These are phyloP conservation scores for Scatophagus argus DNA, from an alignment of 2,113 vertebrate genomes.

Conservation along the genomic window DNA sequence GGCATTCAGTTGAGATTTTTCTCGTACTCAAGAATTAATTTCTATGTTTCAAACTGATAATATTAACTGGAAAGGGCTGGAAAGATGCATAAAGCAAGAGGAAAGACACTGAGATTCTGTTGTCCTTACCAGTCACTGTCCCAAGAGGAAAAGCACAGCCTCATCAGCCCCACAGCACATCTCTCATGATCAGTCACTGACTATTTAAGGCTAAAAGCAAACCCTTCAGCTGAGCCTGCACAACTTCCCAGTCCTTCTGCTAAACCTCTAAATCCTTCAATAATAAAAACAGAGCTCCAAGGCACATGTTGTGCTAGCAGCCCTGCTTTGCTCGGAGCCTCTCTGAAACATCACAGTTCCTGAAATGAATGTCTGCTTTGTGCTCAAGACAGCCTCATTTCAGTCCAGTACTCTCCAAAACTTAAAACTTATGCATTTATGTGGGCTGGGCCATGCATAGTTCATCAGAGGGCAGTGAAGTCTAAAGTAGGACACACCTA, in stretches of 20 bases:
- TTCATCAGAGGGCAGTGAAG: slow-evolving; percentile 47
- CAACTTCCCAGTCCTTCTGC: background rate
- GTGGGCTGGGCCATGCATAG: slow-evolving; percentile 51
- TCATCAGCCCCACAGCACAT: too few species aligned
- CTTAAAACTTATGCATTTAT: slow-evolving; percentile 66
- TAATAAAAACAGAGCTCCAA: slow-evolving; percentile 44
- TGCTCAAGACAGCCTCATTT: slow-evolving; percentile 51
- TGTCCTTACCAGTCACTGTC: background rate
- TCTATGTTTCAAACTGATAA: too few species aligned
- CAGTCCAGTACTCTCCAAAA: slow-evolving; percentile 36
- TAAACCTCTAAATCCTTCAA: slow-evolving; percentile 53
- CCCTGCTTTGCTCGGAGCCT: slow-evolving; percentile 18
- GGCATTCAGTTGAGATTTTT: too few species aligned
- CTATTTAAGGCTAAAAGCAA: slow-evolving; percentile 33
- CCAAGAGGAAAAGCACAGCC: background rate
- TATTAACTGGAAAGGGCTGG: too few species aligned
- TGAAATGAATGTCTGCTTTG: slow-evolving; percentile 32
- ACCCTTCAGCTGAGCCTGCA: slow-evolving; percentile 24
- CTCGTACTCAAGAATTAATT: too few species aligned
- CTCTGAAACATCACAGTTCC: slow-evolving; percentile 37
- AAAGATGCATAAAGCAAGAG: background rate
- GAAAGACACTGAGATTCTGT: background rate
- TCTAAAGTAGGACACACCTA: slow-evolving; percentile 63
- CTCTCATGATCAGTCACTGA: background rate
- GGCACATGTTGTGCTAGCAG: slow-evolving; percentile 32